These are phyloP conservation scores for Propithecus deckenii DNA, from an alignment of 2,797 vertebrate species.

Conservation along the genomic window DNA sequence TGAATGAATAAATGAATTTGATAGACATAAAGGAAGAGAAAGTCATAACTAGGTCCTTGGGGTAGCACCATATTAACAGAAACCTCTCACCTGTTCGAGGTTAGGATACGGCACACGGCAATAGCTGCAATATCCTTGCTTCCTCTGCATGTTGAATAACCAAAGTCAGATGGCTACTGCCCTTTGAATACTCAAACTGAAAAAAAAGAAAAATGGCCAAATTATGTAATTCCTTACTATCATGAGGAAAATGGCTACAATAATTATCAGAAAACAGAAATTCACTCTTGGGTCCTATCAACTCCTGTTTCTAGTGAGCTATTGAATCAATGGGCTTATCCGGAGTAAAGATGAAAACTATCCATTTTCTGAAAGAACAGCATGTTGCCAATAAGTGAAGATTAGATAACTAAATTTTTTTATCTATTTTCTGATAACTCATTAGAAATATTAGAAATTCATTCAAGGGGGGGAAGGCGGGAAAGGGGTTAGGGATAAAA, in stretches of 20 bases:
- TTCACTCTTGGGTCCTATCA: neutral
- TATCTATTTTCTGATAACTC: neutral
- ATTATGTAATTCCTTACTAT: constrained; percentile 23
- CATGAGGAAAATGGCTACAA: neutral
- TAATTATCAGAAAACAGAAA: constrained; percentile 35
- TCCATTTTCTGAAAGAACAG: neutral
- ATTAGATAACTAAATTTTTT: neutral
- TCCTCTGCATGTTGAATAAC: constrained; percentile 84
- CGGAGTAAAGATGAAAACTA: neutral
- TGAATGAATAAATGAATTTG: constrained; percentile 1
- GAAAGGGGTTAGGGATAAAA: neutral
- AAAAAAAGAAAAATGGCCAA: constrained; percentile 44
- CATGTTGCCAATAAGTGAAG: neutral
- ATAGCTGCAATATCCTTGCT: constrained; percentile 94
- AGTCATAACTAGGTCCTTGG: neutral
- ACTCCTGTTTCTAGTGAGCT: neutral
- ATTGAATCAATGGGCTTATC: neutral
- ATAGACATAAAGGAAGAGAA: neutral
- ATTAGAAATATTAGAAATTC: neutral
- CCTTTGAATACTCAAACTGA: constrained; percentile 83
- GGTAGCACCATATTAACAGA: neutral
- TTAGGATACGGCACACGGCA: constrained; percentile 92
- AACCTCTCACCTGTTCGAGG: constrained; percentile 91
- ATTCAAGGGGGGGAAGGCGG: neutral
- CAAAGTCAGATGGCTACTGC: constrained; percentile 77